These are phyloP conservation scores for Drosophila saltans DNA, from an alignment of 1,140 invertebrate species.

Conservation along the genomic window DNA sequence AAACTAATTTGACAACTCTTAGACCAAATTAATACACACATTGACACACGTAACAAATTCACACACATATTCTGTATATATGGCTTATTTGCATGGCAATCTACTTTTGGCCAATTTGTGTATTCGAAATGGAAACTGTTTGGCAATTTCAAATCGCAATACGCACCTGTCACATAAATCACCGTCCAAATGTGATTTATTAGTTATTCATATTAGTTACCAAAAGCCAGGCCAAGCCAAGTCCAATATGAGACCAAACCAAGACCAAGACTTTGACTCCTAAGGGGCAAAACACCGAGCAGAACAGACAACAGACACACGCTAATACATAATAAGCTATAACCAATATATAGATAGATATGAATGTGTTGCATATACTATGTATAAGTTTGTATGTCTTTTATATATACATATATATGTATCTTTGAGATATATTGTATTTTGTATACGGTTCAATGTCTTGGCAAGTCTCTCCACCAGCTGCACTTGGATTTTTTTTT, in stretches of 20 bases:
- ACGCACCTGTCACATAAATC: constrained; percentile 81
- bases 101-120: constrained; percentile 63
- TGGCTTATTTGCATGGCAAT: constrained; percentile 55
- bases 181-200: constrained; percentile 77
- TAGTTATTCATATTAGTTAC: constrained; percentile 81
- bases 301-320: constrained; percentile 36
- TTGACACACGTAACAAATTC: not conserved
- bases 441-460: constrained; percentile 35
- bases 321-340: constrained; percentile 73
- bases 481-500: constrained; percentile 35
- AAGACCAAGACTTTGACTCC: constrained; percentile 53
- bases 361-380: too few species aligned
- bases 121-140: constrained; percentile 69
- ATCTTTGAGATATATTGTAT: constrained; percentile 66
- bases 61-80: constrained; percentile 7
- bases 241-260: constrained; percentile 25
- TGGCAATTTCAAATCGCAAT: constrained; percentile 81
- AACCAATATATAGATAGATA: constrained; percentile 46
- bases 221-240: constrained; percentile 25
- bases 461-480: constrained; percentile 56
- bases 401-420: constrained; percentile 58
- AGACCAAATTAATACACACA: constrained; percentile 54
- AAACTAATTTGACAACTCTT: constrained; percentile 57
- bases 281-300: constrained; percentile 38
- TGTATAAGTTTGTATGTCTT: constrained; percentile 55